These are phyloP conservation scores for Drosophila funebris DNA, from an alignment of 1,140 invertebrate species.

Conservation along the genomic window DNA sequence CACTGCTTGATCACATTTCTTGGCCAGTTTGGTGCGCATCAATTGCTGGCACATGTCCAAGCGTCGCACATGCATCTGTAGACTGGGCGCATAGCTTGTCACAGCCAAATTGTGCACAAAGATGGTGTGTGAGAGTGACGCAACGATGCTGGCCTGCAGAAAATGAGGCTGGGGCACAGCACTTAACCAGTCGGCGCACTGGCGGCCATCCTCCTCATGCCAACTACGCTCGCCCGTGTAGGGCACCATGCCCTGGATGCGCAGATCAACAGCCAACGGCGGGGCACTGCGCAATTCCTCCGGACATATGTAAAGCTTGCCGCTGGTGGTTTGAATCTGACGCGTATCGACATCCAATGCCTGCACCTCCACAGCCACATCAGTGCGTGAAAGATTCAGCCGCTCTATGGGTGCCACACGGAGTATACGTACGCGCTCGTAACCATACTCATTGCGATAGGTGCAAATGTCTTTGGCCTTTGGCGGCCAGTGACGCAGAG, in stretches of 20 bases:
- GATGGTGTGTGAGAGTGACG: conserved; percentile 33
- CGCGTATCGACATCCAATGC: conserved; percentile 55
- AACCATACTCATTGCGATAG: background rate
- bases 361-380: conserved; percentile 41
- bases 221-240: conserved; percentile 29
- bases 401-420: conserved; percentile 37
- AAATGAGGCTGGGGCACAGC: conserved; percentile 19
- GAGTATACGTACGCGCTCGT: conserved; percentile 53
- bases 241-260: conserved; percentile 39
- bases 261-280: conserved; percentile 36
- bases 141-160: conserved; percentile 33
- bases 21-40: conserved; percentile 2
- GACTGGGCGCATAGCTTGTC: conserved; percentile 21
- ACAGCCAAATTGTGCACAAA: conserved; percentile 30
- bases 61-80: conserved; percentile 23
- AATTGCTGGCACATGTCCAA: conserved; percentile 13
- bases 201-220: background rate
- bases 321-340: conserved; percentile 15
- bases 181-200: conserved; percentile 23
- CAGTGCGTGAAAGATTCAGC: conserved; percentile 10
- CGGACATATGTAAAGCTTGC: conserved; percentile 37
- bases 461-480: conserved; percentile 33
- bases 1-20: conserved; percentile 2
- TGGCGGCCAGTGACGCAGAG: conserved; percentile 50
- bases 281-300: conserved; percentile 2